These are phyloP conservation scores for Pygoscelis antarcticus DNA, from an alignment of 2,113 vertebrate species.

Conservation along the genomic window DNA sequence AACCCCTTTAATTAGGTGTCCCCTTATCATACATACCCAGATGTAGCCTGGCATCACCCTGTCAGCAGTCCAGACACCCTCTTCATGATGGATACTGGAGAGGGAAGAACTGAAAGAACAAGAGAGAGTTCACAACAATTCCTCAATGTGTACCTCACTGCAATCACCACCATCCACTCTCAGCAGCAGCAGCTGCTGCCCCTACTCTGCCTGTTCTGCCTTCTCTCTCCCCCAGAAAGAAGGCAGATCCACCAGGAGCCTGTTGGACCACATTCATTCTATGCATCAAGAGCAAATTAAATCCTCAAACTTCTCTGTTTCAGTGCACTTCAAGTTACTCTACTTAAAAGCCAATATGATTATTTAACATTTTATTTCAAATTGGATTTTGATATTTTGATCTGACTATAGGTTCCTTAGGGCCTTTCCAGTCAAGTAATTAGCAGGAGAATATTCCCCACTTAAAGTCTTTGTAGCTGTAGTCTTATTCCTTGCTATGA, in stretches of 20 bases:
- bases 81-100: neutral
- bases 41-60: neutral
- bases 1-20: neutral
- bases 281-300: neutral
- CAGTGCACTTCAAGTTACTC: neutral
- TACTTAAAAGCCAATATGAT: neutral
- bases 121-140: neutral
- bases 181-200: neutral
- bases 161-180: neutral
- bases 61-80: neutral
- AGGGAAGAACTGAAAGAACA: neutral
- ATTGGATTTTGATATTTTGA: slow-evolving; percentile 44
- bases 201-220: neutral
- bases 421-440: neutral
- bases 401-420: neutral
- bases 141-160: rapidly evolving
- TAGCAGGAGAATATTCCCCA: neutral
- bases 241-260: neutral
- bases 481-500: slow-evolving; percentile 57
- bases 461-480: slow-evolving; percentile 27
- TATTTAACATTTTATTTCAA: slow-evolving; percentile 38
- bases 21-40: neutral
- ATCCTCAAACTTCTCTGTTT: neutral
- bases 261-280: neutral
- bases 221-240: neutral